Conservation (phyloP, 1,140 invertebrate species). For the Leptinotarsa texana region DNA sequence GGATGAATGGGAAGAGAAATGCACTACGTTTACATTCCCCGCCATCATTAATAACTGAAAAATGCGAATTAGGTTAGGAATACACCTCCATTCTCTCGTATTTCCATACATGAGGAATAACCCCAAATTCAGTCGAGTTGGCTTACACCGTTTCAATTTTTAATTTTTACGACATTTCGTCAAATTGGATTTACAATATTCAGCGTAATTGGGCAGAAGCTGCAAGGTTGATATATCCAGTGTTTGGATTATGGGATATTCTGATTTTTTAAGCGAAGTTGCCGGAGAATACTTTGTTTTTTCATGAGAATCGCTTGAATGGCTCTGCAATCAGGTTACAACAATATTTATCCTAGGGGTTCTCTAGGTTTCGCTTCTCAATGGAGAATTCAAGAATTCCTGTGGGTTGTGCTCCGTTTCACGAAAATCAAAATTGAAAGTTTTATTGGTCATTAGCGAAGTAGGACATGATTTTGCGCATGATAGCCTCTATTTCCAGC, state of each 20-base stretch:
- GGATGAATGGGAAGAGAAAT: too few relatives aligned
- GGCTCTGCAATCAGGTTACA: too few relatives aligned
- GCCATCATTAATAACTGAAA: neutral
- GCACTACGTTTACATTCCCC: neutral
- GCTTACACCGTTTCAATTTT: neutral
- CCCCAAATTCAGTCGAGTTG: neutral
- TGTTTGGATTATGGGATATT: neutral
- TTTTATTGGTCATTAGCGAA: too few relatives aligned
- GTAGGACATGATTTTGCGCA: too few relatives aligned
- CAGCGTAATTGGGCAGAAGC: neutral
- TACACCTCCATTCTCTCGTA: neutral
- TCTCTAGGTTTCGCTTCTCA: too few relatives aligned
- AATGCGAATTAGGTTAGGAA: neutral
- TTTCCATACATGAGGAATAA: neutral
- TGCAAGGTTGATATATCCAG: neutral
- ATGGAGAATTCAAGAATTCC: too few relatives aligned
- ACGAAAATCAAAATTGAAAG: too few relatives aligned
- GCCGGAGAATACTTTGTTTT: neutral
- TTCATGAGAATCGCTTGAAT: neutral
- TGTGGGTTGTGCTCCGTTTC: too few relatives aligned
- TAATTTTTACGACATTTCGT: conserved; percentile 8
- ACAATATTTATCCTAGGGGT: too few relatives aligned
- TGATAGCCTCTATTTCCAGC: too few relatives aligned
- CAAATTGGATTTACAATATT: conserved; percentile 6
- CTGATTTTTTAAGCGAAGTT: neutral